Conservation (phyloP, 2,888 invertebrate genomes). For the Chironomus riparius region DNA sequence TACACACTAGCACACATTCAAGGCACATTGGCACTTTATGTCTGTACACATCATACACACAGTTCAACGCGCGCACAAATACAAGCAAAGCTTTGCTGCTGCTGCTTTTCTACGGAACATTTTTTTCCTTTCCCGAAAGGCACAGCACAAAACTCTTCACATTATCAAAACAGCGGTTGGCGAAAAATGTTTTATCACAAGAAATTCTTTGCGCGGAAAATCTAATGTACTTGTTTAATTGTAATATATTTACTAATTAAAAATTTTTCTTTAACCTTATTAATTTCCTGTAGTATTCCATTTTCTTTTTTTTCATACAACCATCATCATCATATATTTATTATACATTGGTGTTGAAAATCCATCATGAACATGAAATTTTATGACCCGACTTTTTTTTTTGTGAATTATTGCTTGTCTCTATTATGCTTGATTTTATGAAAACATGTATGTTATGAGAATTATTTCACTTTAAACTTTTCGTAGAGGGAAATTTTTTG, state of each 20-base stretch:
- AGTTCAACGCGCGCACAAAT: background rate
- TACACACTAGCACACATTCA: constrained; percentile 2
- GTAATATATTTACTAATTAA: background rate
- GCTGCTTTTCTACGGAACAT: constrained; percentile 10
- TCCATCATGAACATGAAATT: constrained; percentile 27
- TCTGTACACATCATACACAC: background rate
- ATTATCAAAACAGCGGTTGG: constrained; percentile 27
- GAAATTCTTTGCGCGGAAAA: constrained; percentile 12
- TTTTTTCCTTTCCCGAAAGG: constrained; percentile 13
- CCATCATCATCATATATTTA: constrained; percentile 23
- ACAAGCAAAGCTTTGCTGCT: constrained; percentile 2
- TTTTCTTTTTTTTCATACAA: constrained; percentile 23
- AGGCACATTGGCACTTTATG: constrained; percentile 2
- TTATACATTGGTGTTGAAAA: constrained; percentile 24
- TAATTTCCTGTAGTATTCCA: constrained; percentile 26
- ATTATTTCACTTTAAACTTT: background rate
- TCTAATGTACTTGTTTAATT: background rate
- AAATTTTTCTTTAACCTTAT: background rate
- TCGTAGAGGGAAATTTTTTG: background rate
- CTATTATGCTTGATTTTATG: background rate
- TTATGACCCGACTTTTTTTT: constrained; percentile 18
- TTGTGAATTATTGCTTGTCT: background rate
- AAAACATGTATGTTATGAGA: no score
- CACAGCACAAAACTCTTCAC: constrained; percentile 16
- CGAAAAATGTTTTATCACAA: constrained; percentile 22